A percentile compares a stretch with the other conserved stretches of the same genome.
phyloP scores from a whole-genome alignment of 2,113 vertebrate species.

The Cryptotis parvus region DNA sequence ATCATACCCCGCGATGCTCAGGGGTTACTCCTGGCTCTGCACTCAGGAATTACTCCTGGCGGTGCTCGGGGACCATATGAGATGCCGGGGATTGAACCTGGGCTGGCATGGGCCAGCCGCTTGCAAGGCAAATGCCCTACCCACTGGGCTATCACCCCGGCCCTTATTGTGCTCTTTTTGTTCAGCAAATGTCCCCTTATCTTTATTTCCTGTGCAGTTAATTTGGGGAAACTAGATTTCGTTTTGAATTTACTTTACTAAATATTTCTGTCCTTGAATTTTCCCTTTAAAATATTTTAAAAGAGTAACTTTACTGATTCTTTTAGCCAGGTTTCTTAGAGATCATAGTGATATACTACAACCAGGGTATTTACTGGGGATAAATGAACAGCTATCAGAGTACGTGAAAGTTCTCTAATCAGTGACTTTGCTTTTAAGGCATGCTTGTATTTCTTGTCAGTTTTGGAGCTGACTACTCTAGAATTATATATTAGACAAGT shows the following conservation, averaged over 20 bases:
- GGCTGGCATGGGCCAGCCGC: too few species aligned
- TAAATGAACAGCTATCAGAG: neutral
- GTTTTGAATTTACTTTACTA: slow-evolving; percentile 6
- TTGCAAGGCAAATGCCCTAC: too few species aligned
- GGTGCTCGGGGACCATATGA: too few species aligned
- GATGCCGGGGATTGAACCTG: too few species aligned
- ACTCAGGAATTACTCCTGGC: too few species aligned
- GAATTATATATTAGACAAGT: neutral
- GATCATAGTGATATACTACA: neutral
- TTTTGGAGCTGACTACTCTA: neutral
- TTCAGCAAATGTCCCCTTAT: neutral
- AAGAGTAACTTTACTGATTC: neutral
- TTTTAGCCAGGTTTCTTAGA: neutral
- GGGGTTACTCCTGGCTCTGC: too few species aligned
- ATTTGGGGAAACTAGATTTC: slow-evolving; percentile 27
- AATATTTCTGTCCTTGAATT: slow-evolving; percentile 9
- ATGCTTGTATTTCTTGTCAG: neutral
- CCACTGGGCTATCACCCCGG: too few species aligned
- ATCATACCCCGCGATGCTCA: too few species aligned
- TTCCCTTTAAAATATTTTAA: neutral
- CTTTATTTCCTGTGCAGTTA: slow-evolving; percentile 29
- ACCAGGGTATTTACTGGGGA: neutral
- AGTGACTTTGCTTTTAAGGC: neutral
- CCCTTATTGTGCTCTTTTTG: neutral
- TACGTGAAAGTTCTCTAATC: neutral